Evolutionary conservation across 2,888 invertebrate genomes (phyloP), one percentile per base, ranked within the genome.

Genomic region (Dermolepida albohirtum): DNA sequence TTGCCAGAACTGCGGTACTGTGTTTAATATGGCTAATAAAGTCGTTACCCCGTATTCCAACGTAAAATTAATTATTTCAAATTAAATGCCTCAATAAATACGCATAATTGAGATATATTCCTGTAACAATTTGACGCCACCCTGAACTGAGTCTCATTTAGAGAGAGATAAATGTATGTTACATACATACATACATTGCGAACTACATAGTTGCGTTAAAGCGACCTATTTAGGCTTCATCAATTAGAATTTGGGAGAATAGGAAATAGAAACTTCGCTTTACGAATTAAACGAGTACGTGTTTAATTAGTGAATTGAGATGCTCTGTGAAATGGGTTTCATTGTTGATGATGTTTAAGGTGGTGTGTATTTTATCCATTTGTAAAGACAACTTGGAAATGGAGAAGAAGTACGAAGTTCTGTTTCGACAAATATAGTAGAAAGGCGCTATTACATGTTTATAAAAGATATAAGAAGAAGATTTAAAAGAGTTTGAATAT

Each of bases 61-160:
- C 6, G n/a, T 16, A 12, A 16, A 54, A 40, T 54, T 54, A 54
- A 16, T 54, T 54, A 39, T 40, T 40, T 17, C 40, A 50, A 50
- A 50, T 50, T 17, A 40, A 54, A 40, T 17, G 40, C 17, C 16
- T 11, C 54, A 39, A 54, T 54, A 54, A 54, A 54, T 54, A 39
- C 40, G 14, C 54, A 54, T 54, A 54, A 54, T 54, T 54, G 54
- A 54, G 54, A 54, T 34, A 54, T 54, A 41, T 54, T 54, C 39
- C 17, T 47, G 47, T 47, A 47, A 34, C 44, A 44, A 59, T 59
- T 59, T 29, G 14, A 29, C 29, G 17, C 44, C 17, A 14, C 29
- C 4, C 27, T 44, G 29, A 29, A 29, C 29, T 2, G 10, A 10
- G 10, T 7, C 8, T 7, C 44, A 22, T 59, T 16, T 47, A 16